phyloP scores from a whole-genome alignment of 1,140 invertebrate species.

The Drosophila tropicalis region DNA sequence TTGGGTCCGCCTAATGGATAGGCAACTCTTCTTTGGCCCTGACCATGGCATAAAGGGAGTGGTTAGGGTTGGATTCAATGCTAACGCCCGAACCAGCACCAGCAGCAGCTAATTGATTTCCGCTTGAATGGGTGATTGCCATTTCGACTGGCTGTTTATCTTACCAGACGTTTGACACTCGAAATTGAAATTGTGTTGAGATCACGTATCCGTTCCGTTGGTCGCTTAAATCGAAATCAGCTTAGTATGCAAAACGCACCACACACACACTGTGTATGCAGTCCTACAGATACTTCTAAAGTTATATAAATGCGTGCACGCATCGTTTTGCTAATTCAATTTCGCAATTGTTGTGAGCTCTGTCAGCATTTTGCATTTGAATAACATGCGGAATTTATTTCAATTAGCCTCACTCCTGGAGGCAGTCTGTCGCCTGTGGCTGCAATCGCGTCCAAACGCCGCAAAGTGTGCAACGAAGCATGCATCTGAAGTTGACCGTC shows the following conservation, averaged over 20 bases:
- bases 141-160: conserved; percentile 36
- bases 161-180: conserved; percentile 18
- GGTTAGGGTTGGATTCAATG: background rate
- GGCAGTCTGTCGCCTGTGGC: conserved; percentile 1
- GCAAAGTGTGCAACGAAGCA: conserved; percentile 50
- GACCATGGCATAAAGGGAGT: no score
- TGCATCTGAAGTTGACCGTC: conserved; percentile 42
- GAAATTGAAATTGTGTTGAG: conserved; percentile 17
- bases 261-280: background rate
- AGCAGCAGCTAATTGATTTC: conserved; percentile 44
- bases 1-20: conserved; percentile 19
- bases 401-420: conserved; percentile 42
- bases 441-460: conserved; percentile 15
- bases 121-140: conserved; percentile 42
- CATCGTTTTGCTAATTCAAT: conserved; percentile 56
- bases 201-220: background rate
- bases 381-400: conserved; percentile 62
- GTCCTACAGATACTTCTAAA: conserved; percentile 1
- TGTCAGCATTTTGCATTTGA: conserved; percentile 51
- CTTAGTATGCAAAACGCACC: conserved; percentile 14
- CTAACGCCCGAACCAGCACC: background rate
- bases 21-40: conserved; percentile 31
- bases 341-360: conserved; percentile 51
- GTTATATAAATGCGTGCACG: conserved; percentile 19
- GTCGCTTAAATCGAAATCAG: background rate